Conservation (phyloP, 2,797 vertebrate genomes). For the Aratinga solstitialis region DNA sequence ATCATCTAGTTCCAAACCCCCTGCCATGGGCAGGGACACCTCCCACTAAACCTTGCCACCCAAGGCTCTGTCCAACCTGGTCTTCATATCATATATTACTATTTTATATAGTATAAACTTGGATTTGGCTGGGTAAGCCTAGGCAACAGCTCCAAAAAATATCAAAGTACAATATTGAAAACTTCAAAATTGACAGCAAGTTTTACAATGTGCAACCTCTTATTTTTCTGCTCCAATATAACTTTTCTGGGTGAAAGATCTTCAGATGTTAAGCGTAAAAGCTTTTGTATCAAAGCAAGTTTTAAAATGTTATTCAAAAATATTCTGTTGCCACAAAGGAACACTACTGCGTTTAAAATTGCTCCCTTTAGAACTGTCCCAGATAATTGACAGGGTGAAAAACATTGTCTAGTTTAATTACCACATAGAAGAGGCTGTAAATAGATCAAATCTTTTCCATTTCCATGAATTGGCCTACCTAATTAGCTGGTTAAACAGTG, state of each 20-base stretch:
- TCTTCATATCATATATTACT: background rate
- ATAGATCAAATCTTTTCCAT: background rate
- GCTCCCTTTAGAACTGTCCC: background rate
- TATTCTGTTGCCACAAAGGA: background rate
- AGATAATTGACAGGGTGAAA: background rate
- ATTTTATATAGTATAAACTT: background rate
- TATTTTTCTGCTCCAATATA: background rate
- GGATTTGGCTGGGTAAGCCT: background rate
- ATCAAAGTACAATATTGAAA: background rate
- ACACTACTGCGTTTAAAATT: background rate
- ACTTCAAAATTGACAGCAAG: accelerated
- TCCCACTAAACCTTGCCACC: too few species aligned
- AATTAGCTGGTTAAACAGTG: background rate
- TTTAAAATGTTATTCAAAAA: background rate
- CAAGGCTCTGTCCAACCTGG: too few species aligned
- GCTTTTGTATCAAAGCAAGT: background rate
- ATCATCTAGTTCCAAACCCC: too few species aligned
- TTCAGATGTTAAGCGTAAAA: background rate
- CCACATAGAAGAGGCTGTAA: background rate
- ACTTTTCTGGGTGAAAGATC: background rate
- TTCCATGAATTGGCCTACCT: background rate
- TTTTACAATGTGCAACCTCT: background rate
- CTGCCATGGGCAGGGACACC: too few species aligned
- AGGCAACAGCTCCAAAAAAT: background rate
- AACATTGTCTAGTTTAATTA: background rate